Evolutionary conservation across 2,113 vertebrate genomes (phyloP).

Genomic region (Solea senegalensis): DNA sequence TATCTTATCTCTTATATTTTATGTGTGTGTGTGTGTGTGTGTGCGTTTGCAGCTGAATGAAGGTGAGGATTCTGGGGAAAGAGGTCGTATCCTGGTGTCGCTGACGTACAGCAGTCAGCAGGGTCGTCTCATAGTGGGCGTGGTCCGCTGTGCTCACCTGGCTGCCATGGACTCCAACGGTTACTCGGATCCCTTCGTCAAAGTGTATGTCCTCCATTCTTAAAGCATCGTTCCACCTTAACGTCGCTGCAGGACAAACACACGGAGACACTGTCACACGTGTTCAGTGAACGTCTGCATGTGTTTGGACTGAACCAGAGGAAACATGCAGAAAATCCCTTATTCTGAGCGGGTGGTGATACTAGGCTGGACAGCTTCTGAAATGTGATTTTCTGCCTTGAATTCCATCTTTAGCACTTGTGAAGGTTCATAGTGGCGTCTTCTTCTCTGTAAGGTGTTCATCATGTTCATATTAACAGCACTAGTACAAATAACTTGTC

Average conservation of each 20-base stretch:
- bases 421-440: too few relatives aligned
- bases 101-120: constrained; percentile 93
- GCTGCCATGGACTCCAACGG: constrained; percentile 97
- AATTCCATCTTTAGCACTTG: too few relatives aligned
- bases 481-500: not conserved
- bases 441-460: not conserved
- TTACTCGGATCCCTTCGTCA: constrained; percentile 96
- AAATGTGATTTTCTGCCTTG: too few relatives aligned
- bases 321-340: too few relatives aligned
- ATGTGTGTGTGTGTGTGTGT: not conserved
- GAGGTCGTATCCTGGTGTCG: constrained; percentile 93
- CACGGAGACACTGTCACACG: too few relatives aligned
- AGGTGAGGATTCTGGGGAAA: constrained; percentile 85
- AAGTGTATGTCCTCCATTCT: constrained; percentile 85
- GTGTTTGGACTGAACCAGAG: too few relatives aligned
- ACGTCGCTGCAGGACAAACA: not conserved
- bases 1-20: not conserved
- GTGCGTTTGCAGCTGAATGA: constrained; percentile 74
- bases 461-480: not conserved
- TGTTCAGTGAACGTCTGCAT: too few relatives aligned
- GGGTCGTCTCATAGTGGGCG: constrained; percentile 88
- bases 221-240: not conserved
- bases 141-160: constrained; percentile 93
- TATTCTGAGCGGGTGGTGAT: too few relatives aligned
- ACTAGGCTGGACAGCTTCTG: too few relatives aligned